Conservation (phyloP, 2,797 vertebrate species). For the Bryconaethiops microstoma region DNA sequence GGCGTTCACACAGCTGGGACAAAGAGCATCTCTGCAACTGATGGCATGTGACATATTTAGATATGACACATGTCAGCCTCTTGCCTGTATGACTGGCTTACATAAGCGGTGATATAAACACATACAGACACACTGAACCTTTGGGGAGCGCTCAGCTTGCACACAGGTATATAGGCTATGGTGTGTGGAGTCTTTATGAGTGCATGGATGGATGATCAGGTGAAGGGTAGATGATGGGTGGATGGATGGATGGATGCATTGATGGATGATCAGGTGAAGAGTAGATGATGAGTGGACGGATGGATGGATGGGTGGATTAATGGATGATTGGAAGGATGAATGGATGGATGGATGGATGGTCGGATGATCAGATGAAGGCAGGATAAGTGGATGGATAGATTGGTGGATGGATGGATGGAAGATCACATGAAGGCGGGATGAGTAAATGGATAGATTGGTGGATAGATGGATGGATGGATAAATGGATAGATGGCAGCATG, state of each 20-base stretch:
- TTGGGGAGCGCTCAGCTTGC: neutral
- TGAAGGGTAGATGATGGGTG: neutral
- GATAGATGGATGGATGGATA: neutral
- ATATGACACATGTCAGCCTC: conserved; percentile 36
- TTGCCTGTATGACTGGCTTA: conserved; percentile 7
- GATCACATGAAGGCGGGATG: neutral
- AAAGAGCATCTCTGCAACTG: conserved; percentile 30
- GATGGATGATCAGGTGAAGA: too few relatives aligned
- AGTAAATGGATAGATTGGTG: neutral
- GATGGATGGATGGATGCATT: neutral
- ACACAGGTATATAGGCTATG: neutral
- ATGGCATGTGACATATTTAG: conserved; percentile 25
- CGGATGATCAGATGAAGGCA: too few relatives aligned
- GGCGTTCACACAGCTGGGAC: conserved; percentile 34
- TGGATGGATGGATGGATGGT: neutral
- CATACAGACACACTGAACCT: neutral
- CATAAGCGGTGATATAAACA: conserved; percentile 23
- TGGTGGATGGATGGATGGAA: neutral
- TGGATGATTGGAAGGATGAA: neutral
- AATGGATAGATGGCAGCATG: neutral
- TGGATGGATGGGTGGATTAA: neutral
- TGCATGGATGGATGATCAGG: neutral
- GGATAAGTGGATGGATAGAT: neutral
- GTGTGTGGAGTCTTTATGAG: neutral
- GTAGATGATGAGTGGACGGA: neutral